A percentile compares a stretch with the other conserved stretches of the same genome.
These are phyloP conservation scores for Crossocerus cetratus DNA, from an alignment of 2,888 invertebrate genomes.

Conservation along the genomic window DNA sequence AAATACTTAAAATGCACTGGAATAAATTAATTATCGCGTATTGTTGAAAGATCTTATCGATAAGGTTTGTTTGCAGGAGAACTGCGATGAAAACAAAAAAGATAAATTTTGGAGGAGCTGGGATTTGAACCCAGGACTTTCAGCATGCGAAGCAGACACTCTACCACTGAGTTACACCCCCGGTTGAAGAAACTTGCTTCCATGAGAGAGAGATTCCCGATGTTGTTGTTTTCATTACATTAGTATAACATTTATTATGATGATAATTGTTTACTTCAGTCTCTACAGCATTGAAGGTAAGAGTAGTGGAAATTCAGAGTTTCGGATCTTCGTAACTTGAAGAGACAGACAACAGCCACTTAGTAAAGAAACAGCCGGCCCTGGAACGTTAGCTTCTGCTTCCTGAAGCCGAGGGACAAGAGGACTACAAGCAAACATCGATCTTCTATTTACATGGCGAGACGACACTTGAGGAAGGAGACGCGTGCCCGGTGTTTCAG, in stretches of 20 bases:
- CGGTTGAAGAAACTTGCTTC: conserved; percentile 23
- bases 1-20: no score
- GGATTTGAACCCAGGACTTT: conserved; percentile 78
- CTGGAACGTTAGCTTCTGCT: conserved; percentile 16
- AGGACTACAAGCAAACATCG: conserved; percentile 19
- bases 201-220: neutral
- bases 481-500: conserved; percentile 37
- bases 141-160: conserved; percentile 77
- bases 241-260: neutral
- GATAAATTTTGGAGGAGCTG: conserved; percentile 67
- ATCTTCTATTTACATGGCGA: conserved; percentile 29
- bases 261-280: no score
- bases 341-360: conserved; percentile 2
- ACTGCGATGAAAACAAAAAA: neutral
- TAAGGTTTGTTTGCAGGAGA: neutral
- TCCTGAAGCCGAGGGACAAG: conserved; percentile 15
- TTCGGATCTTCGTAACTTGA: neutral
- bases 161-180: conserved; percentile 78
- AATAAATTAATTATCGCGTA: no score
- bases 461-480: conserved; percentile 15
- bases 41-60: no score
- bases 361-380: conserved; percentile 22
- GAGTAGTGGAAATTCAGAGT: neutral
- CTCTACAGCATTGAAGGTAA: neutral
- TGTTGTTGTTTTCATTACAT: neutral